A percentile compares a stretch with the other conserved stretches of the same genome.
These are phyloP conservation scores for Caenorhabditis angaria DNA, from an alignment of 2,888 invertebrate genomes.

Conservation along the genomic window DNA sequence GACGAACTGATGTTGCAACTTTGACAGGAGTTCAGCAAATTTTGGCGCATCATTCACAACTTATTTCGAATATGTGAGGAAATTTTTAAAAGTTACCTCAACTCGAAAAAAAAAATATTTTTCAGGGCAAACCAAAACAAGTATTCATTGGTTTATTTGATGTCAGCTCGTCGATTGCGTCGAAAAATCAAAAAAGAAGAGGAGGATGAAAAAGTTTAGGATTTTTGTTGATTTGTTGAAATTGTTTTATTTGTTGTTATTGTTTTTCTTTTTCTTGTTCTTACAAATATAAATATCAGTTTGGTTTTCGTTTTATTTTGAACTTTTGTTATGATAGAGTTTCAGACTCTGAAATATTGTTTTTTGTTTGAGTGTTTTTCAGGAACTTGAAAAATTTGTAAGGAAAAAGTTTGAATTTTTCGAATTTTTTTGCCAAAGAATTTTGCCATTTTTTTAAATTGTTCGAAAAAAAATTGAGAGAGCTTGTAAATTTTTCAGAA, in stretches of 20 bases:
- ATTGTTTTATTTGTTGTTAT: conserved; percentile 14
- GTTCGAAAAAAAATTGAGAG: too few species aligned
- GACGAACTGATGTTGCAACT: conserved; percentile 50
- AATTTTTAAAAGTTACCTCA: too few species aligned
- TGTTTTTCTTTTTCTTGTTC: conserved; percentile 17
- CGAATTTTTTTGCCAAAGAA: too few species aligned
- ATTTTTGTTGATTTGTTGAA: conserved; percentile 10
- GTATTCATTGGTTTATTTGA: conserved; percentile 36
- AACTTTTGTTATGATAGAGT: not conserved
- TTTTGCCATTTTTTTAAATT: not conserved
- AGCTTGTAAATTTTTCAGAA: too few species aligned
- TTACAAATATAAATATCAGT: conserved; percentile 3
- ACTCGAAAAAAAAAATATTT: too few species aligned
- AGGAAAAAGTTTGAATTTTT: too few species aligned
- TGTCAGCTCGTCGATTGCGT: conserved; percentile 9
- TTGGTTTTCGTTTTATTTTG: conserved; percentile 9
- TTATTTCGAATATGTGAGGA: conserved; percentile 45
- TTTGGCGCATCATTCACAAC: conserved; percentile 49
- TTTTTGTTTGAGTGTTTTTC: not conserved
- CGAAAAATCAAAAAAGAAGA: conserved; percentile 21
- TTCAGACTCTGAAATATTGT: not conserved
- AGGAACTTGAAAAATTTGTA: not conserved
- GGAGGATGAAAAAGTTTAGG: conserved; percentile 11
- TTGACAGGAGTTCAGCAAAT: conserved; percentile 65
- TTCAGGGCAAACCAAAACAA: conserved; percentile 58